These are phyloP conservation scores for Scatophagus argus DNA, from an alignment of 2,113 vertebrate genomes.

Conservation along the genomic window DNA sequence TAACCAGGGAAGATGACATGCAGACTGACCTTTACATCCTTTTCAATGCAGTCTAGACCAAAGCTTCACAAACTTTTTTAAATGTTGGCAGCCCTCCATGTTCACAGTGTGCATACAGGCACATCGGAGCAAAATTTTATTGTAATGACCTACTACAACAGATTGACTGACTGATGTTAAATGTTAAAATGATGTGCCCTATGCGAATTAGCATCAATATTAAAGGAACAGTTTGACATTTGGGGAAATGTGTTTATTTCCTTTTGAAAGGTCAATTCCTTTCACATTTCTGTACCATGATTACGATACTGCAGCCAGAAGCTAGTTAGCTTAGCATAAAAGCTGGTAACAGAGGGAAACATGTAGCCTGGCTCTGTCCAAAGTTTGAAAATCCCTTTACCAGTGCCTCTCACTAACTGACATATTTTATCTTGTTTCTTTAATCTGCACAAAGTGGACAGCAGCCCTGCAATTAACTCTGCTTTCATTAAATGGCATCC, in stretches of 20 bases:
- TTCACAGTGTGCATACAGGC: background rate
- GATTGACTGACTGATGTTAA: background rate
- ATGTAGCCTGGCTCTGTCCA: too few species aligned
- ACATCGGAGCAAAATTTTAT: background rate
- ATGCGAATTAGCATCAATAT: background rate
- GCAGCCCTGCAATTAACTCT: too few species aligned
- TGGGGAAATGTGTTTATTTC: background rate
- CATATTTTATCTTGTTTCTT: too few species aligned
- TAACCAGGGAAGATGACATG: constrained; percentile 19
- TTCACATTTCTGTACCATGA: too few species aligned
- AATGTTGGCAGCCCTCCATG: background rate
- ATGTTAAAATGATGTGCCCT: background rate
- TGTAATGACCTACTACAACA: background rate
- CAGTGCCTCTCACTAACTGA: too few species aligned
- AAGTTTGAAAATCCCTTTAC: too few species aligned
- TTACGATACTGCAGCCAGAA: background rate
- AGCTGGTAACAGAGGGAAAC: too few species aligned
- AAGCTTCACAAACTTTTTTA: background rate
- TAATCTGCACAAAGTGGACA: too few species aligned
- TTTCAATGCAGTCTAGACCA: constrained; percentile 35
- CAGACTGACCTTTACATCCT: constrained; percentile 28
- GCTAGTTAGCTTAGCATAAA: background rate
- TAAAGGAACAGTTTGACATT: background rate
- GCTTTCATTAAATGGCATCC: too few species aligned
- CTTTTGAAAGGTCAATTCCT: too few species aligned